Conservation (phyloP, 2,113 vertebrate genomes). For the Felis chaus region DNA sequence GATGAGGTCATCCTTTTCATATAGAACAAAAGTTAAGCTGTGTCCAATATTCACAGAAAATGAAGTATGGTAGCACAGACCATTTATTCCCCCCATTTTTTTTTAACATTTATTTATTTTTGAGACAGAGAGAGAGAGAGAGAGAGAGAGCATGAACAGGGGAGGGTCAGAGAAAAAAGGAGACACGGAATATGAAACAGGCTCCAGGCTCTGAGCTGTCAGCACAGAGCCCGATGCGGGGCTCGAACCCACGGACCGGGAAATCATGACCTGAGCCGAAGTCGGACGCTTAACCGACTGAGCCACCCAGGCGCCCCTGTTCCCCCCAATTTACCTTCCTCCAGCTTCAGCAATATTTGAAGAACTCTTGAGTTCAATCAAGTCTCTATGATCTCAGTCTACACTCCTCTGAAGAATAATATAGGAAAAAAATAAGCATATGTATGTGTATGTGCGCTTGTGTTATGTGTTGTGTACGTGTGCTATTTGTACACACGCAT, state of each 20-base stretch:
- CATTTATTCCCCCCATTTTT: neutral
- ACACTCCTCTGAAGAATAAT: neutral
- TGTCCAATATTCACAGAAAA: neutral
- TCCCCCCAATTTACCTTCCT: neutral
- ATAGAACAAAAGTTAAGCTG: neutral
- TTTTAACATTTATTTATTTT: too few species aligned
- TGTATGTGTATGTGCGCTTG: neutral
- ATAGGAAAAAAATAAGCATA: neutral
- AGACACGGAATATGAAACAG: too few species aligned
- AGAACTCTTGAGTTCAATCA: constrained; percentile 77
- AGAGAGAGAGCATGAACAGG: too few species aligned
- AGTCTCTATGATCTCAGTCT: constrained; percentile 59
- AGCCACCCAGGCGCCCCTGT: neutral
- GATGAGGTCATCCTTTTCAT: too few species aligned
- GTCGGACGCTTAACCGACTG: too few species aligned
- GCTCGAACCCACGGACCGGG: too few species aligned
- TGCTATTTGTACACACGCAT: neutral
- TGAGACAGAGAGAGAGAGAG: too few species aligned
- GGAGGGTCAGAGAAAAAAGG: too few species aligned
- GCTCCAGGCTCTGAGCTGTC: too few species aligned
- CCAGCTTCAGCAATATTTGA: constrained; percentile 55
- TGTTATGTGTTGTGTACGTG: too few species aligned
- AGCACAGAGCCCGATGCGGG: too few species aligned
- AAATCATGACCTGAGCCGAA: too few species aligned
- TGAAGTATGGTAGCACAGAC: neutral